Conservation (phyloP, 2,113 vertebrate genomes). For the Anguilla rostrata region DNA sequence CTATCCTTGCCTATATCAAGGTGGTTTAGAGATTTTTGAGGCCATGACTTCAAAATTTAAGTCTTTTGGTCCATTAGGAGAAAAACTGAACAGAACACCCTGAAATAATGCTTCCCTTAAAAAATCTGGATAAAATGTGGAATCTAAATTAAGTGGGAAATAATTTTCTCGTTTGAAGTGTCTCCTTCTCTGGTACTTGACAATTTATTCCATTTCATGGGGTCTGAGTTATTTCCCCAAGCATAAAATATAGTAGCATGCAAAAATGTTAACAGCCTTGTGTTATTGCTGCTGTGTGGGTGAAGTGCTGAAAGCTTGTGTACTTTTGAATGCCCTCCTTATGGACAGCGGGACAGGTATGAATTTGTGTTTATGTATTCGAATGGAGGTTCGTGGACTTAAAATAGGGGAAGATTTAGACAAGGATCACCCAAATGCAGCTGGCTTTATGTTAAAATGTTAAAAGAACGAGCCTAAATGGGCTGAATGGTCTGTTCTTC, state of each 20-base stretch:
- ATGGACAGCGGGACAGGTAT: slow-evolving; percentile 15
- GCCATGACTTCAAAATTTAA: not conserved
- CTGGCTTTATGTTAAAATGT: not conserved
- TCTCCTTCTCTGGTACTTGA: not conserved
- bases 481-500: too few species aligned
- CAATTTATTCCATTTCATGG: not conserved
- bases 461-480: too few species aligned
- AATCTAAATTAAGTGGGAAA: not conserved
- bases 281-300: not conserved
- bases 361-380: not conserved
- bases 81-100: not conserved
- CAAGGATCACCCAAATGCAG: not conserved
- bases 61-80: not conserved
- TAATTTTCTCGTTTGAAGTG: not conserved
- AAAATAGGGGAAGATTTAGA: not conserved
- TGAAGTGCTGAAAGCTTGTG: not conserved
- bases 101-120: not conserved
- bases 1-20: not conserved
- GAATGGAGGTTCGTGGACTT: not conserved
- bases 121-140: too few species aligned
- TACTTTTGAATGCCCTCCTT: slow-evolving; percentile 9
- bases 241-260: not conserved
- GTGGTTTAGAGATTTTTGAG: not conserved
- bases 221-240: not conserved
- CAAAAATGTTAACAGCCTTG: not conserved